A percentile compares a stretch with the other conserved stretches of the same genome.
Conservation (phyloP, 2,797 vertebrate species). For the Hafferia zeledoni region DNA sequence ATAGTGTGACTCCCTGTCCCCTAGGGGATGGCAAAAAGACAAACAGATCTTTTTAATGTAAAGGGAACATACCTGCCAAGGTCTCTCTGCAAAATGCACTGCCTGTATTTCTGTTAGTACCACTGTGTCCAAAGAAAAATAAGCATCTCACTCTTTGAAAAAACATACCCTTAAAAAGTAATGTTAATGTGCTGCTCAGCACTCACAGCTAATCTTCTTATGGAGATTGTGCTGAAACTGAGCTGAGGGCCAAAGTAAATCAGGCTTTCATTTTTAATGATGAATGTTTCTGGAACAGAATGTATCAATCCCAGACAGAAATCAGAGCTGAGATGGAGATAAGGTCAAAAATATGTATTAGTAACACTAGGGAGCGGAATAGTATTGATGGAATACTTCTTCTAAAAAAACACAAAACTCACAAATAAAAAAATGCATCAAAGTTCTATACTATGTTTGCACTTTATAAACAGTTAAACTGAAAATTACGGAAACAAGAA, state of each 20-base stretch:
- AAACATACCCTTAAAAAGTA: slow-evolving; percentile 74
- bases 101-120: slow-evolving; percentile 17
- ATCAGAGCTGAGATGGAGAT: slow-evolving; percentile 51
- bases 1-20: background rate
- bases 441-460: background rate
- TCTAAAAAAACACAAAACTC: slow-evolving; percentile 2
- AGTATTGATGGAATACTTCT: slow-evolving; percentile 22
- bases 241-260: slow-evolving; percentile 66
- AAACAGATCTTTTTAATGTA: background rate
- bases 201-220: slow-evolving; percentile 51
- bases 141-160: slow-evolving; percentile 36
- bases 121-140: slow-evolving; percentile 39
- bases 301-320: slow-evolving; percentile 59
- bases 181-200: slow-evolving; percentile 41
- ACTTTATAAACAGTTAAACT: background rate
- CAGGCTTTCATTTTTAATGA: slow-evolving; percentile 52
- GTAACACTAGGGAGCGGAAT: background rate
- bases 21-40: background rate
- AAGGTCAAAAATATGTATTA: slow-evolving; percentile 56
- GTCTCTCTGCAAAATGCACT: slow-evolving; percentile 15
- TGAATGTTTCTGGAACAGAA: slow-evolving; percentile 66
- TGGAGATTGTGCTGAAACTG: slow-evolving; percentile 41
- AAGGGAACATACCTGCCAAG: background rate
- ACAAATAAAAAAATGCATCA: background rate
- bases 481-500: background rate